Evolutionary conservation across 2,113 vertebrate species (phyloP), one percentile per base, ranked within the genome.

Genomic region (Silurus glanis): DNA sequence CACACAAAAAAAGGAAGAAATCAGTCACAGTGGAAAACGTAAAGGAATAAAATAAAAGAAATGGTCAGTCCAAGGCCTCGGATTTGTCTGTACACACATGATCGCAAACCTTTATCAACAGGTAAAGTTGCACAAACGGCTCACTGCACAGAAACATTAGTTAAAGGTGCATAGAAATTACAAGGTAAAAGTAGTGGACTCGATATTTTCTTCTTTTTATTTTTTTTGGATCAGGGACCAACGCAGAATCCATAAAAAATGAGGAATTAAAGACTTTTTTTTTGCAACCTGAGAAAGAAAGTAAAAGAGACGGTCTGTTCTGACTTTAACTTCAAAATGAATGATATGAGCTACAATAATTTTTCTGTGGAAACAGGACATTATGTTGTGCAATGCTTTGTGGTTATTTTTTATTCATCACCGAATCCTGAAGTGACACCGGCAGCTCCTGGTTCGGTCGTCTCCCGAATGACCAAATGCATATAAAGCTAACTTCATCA

Each of bases 1-100:
- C 37, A 37, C 37, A 37, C 37, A 37, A 37, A 47, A 56, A 84
- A 74, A 74, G 66, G 16, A 72, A 64, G n/a, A 82, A 23, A 67
- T 55, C 56, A n/a, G 47, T 87, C 74, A 83, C 83, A 84, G 83
- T 84, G 37, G 55, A 87, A 64, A 83, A 87, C 66, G 47, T 16
- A 17, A 8, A 6, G 21, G 16, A 19, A 19, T 25, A 9, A 25
- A 79, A 25, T 7, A 53, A 53, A 53, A 67, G 72, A 71, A 82
- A 83, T 49, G 16, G 16, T 84, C 45, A 51, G n/a, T 84, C 55
- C 16, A 84, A 84, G 76, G 80, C 87, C 64, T 83, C 72, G 9
- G 17, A 80, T 86, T 83, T 75, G 49, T 86, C 49, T 37, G 23
- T 67, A 89, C 74, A 84, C 78, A 81, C 10, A 66, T 83, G 76